phyloP scores from a whole-genome alignment of 2,113 vertebrate genomes.

The Centropus unirufus region DNA sequence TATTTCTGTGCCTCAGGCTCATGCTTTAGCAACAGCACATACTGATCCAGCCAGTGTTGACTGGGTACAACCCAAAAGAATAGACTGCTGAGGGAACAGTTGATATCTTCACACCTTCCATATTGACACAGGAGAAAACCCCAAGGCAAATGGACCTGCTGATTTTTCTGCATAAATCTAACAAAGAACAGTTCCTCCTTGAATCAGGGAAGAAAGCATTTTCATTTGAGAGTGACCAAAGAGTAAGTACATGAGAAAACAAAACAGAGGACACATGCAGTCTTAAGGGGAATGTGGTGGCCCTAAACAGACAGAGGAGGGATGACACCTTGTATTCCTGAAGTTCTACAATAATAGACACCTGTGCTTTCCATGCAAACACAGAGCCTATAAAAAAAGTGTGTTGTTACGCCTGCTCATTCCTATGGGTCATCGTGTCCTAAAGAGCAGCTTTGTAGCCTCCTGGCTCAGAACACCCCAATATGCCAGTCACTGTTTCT shows the following conservation, averaged over 20 bases:
- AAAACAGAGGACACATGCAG: background rate
- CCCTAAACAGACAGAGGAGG: background rate
- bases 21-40: background rate
- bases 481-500: background rate
- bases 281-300: background rate
- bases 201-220: background rate
- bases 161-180: background rate
- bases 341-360: background rate
- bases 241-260: background rate
- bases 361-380: background rate
- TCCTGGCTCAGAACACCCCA: background rate
- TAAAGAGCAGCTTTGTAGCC: background rate
- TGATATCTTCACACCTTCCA: background rate
- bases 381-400: background rate
- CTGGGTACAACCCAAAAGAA: background rate
- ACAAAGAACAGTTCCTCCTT: background rate
- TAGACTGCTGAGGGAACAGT: background rate
- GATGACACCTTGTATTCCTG: background rate
- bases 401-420: background rate
- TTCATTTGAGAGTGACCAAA: background rate
- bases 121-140: background rate
- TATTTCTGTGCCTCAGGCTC: background rate
- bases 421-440: conserved; percentile 31
- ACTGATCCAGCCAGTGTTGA: background rate
- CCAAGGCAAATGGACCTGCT: background rate